These are phyloP conservation scores for Porites lutea DNA, from an alignment of 64 coral and sea anemone species.

Conservation along the genomic window DNA sequence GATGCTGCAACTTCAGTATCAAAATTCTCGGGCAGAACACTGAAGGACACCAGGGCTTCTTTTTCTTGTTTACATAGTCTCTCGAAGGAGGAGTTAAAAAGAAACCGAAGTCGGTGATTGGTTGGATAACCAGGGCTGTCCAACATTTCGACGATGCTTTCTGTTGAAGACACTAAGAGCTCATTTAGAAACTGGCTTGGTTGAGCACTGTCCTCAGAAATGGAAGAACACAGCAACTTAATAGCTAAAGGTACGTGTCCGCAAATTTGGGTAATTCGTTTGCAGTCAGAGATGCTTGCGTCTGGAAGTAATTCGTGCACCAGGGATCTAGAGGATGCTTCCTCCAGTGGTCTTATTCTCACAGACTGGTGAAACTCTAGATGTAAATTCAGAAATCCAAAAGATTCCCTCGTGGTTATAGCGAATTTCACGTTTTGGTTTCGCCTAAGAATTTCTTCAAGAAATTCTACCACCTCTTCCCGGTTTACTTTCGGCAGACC, in stretches of 20 bases:
- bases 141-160: conserved; percentile 6
- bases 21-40: conserved; percentile 29
- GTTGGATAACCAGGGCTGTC: conserved; percentile 2
- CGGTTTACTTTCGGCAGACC: not conserved
- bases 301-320: conserved; percentile 2
- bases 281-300: not conserved
- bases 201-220: not conserved
- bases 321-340: not conserved
- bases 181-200: not conserved
- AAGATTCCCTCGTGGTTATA: conserved; percentile 9
- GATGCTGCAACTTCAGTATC: conserved; percentile 16
- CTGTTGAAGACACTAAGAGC: not conserved
- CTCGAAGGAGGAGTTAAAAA: conserved; percentile 5
- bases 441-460: conserved; percentile 29
- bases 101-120: not conserved
- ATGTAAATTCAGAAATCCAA: conserved; percentile 5
- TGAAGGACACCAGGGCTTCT: conserved; percentile 29
- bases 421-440: not conserved
- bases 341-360: conserved; percentile 11
- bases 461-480: not conserved
- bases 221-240: not conserved
- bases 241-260: conserved; percentile 6
- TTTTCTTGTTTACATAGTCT: not conserved
- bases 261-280: not conserved
- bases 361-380: not conserved